Percentiles rank a stretch among this genome's conserved stretches.
phyloP scores from a whole-genome alignment of 2,888 invertebrate genomes.

The Neuroscelio doddi region DNA sequence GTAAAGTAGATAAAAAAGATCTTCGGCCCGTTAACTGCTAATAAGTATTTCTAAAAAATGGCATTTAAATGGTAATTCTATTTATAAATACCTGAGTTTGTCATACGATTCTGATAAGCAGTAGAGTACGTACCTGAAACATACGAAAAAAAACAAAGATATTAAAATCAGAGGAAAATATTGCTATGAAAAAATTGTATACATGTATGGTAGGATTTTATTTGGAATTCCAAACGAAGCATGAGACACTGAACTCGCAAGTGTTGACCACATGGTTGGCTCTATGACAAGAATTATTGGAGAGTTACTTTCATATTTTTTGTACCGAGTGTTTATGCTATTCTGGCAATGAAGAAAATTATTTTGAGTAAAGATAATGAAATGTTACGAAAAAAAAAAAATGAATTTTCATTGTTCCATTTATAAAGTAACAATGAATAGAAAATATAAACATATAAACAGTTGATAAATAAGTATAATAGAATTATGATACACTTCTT shows the following conservation, averaged over 20 bases:
- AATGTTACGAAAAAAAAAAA: slow-evolving; percentile 11
- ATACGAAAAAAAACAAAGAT: slow-evolving; percentile 17
- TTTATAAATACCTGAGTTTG: too few species aligned
- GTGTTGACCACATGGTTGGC: slow-evolving; percentile 37
- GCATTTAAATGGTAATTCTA: too few species aligned
- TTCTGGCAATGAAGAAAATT: slow-evolving; percentile 1
- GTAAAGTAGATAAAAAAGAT: too few species aligned
- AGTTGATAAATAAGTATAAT: too few species aligned
- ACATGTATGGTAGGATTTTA: slow-evolving; percentile 10
- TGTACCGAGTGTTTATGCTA: background rate
- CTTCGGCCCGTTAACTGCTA: too few species aligned
- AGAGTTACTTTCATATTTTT: slow-evolving; percentile 15
- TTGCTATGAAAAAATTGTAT: background rate
- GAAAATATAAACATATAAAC: too few species aligned
- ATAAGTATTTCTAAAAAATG: too few species aligned
- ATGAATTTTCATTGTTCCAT: slow-evolving; percentile 6
- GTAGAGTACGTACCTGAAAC: slow-evolving; percentile 35
- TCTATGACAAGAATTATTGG: slow-evolving; percentile 22
- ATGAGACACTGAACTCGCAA: slow-evolving; percentile 29
- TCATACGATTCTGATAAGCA: too few species aligned
- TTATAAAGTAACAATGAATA: too few species aligned
- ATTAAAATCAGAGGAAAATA: slow-evolving; percentile 14
- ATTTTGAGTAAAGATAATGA: background rate
- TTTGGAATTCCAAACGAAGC: slow-evolving; percentile 29
- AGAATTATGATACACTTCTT: too few species aligned